Evolutionary conservation across 2,888 invertebrate species (phyloP).

Genomic region (Pseudolycoriella hygida): DNA sequence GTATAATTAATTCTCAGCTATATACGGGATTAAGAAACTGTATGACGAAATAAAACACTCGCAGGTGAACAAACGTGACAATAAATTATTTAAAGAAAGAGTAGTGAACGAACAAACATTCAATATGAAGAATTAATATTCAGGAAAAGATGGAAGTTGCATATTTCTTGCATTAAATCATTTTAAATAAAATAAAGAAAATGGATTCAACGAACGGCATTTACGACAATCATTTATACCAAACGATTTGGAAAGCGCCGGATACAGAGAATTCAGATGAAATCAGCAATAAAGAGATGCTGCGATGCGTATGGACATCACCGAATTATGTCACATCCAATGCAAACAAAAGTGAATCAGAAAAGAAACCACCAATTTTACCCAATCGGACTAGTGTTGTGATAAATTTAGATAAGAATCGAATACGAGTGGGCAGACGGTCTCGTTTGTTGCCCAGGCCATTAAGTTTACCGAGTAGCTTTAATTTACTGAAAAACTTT

Average conservation of each 20-base stretch:
- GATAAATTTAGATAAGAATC: conserved; percentile 12
- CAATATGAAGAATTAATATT: no score
- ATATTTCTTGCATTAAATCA: no score
- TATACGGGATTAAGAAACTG: no score
- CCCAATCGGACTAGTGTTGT: conserved; percentile 2
- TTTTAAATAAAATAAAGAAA: not conserved
- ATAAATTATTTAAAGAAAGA: no score
- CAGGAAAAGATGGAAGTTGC: no score
- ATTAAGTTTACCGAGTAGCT: conserved; percentile 11
- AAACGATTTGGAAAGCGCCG: not conserved
- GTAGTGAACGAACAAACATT: no score
- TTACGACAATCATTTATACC: not conserved
- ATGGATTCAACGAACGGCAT: not conserved
- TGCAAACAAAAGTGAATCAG: not conserved
- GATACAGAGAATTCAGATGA: not conserved
- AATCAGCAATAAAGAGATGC: no score
- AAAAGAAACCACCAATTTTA: conserved; percentile 7
- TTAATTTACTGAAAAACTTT: conserved; percentile 6
- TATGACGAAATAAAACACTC: no score
- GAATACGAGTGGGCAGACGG: conserved; percentile 20
- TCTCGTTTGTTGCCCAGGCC: conserved; percentile 9
- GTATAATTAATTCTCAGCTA: no score
- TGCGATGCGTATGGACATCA: no score
- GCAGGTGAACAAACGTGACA: no score
- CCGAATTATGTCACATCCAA: no score